Conservation (phyloP, 2,797 vertebrate species). For the Microctenopoma lineatum region DNA sequence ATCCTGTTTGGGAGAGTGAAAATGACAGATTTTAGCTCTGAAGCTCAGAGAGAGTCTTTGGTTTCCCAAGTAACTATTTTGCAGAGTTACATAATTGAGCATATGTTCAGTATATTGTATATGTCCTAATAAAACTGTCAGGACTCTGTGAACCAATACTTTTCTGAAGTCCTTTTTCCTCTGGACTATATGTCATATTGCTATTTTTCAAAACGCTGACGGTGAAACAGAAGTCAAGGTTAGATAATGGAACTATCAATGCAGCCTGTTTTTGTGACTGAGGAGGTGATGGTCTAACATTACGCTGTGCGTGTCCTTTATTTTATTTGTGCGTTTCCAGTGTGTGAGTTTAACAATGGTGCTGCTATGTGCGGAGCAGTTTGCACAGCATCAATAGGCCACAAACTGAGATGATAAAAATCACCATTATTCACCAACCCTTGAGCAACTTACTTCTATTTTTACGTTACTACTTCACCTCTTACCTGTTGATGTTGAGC, state of each 20-base stretch:
- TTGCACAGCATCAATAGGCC: constrained; percentile 66
- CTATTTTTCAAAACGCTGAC: not conserved
- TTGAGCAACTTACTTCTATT: constrained; percentile 47
- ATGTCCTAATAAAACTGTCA: constrained; percentile 71
- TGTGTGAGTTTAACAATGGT: constrained; percentile 39
- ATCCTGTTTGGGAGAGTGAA: constrained; percentile 69
- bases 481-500: constrained; percentile 37
- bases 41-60: constrained; percentile 20
- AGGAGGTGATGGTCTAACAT: not conserved
- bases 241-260: constrained; percentile 11
- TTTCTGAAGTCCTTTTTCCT: constrained; percentile 4
- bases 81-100: constrained; percentile 54
- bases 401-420: constrained; percentile 70
- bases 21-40: constrained; percentile 67
- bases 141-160: constrained; percentile 23
- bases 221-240: not conserved
- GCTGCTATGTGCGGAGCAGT: constrained; percentile 39
- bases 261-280: not conserved
- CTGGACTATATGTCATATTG: not conserved
- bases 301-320: constrained; percentile 21
- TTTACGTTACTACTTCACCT: constrained; percentile 50
- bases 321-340: constrained; percentile 43
- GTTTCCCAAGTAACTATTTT: constrained; percentile 53
- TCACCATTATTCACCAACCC: constrained; percentile 48
- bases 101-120: constrained; percentile 36